Conservation (phyloP, 35 echinoderm and acorn worm species). For the Diadema setosum region DNA sequence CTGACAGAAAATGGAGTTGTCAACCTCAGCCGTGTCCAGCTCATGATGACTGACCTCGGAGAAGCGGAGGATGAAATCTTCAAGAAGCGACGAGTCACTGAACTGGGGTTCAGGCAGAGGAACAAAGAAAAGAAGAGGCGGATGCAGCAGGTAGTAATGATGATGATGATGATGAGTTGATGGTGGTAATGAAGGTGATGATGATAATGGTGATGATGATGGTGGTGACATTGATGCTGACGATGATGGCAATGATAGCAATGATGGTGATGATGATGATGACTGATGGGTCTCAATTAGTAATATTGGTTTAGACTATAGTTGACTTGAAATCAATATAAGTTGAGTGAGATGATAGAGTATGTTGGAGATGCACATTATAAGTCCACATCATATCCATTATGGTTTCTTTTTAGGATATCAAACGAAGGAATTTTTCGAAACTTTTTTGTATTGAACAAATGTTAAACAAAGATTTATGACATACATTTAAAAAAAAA, state of each 20-base stretch:
- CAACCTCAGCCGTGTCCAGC: constrained; percentile 76
- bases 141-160: constrained; percentile 24
- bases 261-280: constrained; percentile 6
- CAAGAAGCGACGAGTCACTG: constrained; percentile 82
- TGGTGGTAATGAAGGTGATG: neutral
- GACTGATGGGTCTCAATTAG: no score
- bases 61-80: constrained; percentile 94
- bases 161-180: neutral
- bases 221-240: neutral
- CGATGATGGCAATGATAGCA: neutral
- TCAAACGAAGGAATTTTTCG: no score
- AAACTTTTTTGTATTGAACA: no score
- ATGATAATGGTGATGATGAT: neutral
- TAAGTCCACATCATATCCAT: no score
- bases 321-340: no score
- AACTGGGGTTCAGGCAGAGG: constrained; percentile 54
- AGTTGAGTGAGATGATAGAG: no score
- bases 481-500: no score
- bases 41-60: constrained; percentile 94
- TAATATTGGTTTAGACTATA: no score
- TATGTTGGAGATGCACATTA: no score
- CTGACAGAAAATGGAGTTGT: constrained; percentile 94
- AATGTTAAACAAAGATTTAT: no score
- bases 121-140: constrained; percentile 73
- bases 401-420: no score